Evolutionary conservation across 2,888 invertebrate species (phyloP), one percentile per base, ranked within the genome.

Genomic region (Zygogramma bicolorata): DNA sequence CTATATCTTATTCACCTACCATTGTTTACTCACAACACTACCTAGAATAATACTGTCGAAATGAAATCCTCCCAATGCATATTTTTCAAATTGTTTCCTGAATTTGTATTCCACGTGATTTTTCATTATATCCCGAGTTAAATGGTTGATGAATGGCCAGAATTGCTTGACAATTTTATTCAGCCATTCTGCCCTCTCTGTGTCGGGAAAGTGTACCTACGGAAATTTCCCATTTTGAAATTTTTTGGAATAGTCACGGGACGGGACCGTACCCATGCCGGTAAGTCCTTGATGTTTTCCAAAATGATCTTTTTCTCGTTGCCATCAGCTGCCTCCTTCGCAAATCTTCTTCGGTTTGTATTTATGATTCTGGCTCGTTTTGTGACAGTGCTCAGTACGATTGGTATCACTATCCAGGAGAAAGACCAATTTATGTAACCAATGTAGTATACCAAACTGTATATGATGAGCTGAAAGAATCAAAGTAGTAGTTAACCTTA

Each of bases 111-210:
- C 96, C 75, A 99, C 94, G 13, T 91, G 90, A 65, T 94, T 93
- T 83, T 94, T 94, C 68, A 98, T 90, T 63, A 98, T 88, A 73
- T 91, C 92, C 79, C 94, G 92, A 0, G 94, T 94, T 87, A 93
- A 99, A 78, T 95, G 93, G 84, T 97, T 98, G 73, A 99, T 95
- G 86, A 95, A 96, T 1, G 98, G 98, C 99, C 99, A 99, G 63
- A 97, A 90, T 90, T 97, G 97, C 65, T 93, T 91, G 2, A 95
- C 86, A 65, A 95, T 93, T 89, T 94, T 94, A 86, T 98, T 98
- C 46, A 98, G 84, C 98, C 98, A 98, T 90, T 98, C 98, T 34
- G 95, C 97, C 78, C 97, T 91, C 87, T 98, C 98, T 53, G 97
- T 93, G 86, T 98, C 97, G 0, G 97, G 98, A 85, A 98, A 98